These are phyloP conservation scores for Chloropsis cyanopogon DNA, from an alignment of 2,113 vertebrate species.

Conservation along the genomic window DNA sequence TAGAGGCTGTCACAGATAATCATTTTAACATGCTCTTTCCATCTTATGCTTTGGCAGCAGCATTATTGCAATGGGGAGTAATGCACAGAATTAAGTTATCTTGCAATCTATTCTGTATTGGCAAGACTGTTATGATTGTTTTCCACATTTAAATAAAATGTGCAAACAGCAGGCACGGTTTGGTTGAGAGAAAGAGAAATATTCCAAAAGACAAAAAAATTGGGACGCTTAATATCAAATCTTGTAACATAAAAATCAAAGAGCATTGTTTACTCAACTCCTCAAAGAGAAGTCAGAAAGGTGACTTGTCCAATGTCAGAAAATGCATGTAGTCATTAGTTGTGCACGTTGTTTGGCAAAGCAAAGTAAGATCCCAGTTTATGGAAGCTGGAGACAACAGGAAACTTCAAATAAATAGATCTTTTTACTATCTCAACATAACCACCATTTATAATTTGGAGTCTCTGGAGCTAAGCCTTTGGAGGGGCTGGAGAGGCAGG, in stretches of 20 bases:
- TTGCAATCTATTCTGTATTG: not conserved
- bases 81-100: not conserved
- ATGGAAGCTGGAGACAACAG: not conserved
- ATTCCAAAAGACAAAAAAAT: not conserved
- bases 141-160: not conserved
- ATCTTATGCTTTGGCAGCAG: not conserved
- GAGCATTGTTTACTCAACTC: not conserved
- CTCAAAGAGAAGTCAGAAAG: not conserved
- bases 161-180: not conserved
- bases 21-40: not conserved
- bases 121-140: not conserved
- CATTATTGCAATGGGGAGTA: not conserved
- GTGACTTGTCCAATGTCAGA: not conserved
- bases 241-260: not conserved
- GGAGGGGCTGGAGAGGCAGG: not conserved
- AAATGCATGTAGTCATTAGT: not conserved
- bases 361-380: not conserved
- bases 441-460: not conserved
- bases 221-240: not conserved
- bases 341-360: not conserved
- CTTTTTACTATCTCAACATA: not conserved
- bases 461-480: not conserved
- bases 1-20: constrained; percentile 1
- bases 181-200: not conserved
- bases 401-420: not conserved